These are phyloP conservation scores for Garrulus glandarius DNA, from an alignment of 2,797 vertebrate species.

Conservation along the genomic window DNA sequence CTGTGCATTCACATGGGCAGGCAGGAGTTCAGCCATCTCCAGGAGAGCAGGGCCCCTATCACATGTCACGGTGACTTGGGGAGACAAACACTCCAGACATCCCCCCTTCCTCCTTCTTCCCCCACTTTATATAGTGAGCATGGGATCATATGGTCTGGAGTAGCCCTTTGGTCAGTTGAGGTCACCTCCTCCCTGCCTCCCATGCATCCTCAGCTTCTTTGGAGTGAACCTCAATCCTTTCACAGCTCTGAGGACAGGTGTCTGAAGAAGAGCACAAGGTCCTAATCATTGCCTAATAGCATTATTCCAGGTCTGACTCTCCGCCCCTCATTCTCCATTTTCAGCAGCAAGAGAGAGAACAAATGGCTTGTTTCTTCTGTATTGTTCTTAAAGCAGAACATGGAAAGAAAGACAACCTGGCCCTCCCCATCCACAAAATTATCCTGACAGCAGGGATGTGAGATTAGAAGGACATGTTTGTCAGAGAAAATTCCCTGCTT, in stretches of 20 bases:
- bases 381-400: neutral
- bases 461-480: neutral
- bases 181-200: neutral
- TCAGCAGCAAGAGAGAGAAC: neutral
- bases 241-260: neutral
- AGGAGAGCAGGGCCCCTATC: neutral
- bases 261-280: neutral
- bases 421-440: neutral
- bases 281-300: neutral
- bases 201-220: accelerated
- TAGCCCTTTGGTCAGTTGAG: neutral
- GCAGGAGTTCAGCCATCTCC: neutral
- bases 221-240: neutral
- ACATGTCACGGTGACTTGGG: accelerated
- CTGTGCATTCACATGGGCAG: neutral
- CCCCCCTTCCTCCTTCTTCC: neutral
- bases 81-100: neutral
- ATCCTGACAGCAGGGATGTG: neutral
- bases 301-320: neutral
- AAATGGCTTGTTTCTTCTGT: neutral
- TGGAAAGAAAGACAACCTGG: neutral
- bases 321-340: neutral
- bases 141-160: too few relatives aligned
- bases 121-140: neutral
- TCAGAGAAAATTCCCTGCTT: neutral